Conservation (phyloP, 2,113 vertebrate genomes). For the Pyxicephalus adspersus region DNA sequence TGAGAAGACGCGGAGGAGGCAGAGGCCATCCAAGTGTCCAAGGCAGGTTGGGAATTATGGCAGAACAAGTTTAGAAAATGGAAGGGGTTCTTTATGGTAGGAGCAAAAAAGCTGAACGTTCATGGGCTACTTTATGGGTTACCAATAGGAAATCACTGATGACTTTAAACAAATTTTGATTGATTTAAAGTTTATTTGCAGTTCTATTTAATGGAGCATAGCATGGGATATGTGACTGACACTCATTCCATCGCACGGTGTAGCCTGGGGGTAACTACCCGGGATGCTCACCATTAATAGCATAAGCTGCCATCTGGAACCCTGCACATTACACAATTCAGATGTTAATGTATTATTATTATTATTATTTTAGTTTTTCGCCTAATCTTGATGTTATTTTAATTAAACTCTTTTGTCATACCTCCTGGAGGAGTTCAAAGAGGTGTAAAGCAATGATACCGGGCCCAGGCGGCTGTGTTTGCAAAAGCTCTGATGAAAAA, state of each 20-base stretch:
- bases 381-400: constrained; percentile 66
- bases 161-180: too few relatives aligned
- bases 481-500: constrained; percentile 55
- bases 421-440: constrained; percentile 69
- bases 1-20: too few relatives aligned
- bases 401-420: constrained; percentile 73
- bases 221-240: not conserved
- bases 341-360: constrained; percentile 65
- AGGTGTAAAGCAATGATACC: constrained; percentile 58
- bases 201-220: too few relatives aligned
- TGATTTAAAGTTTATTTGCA: too few relatives aligned
- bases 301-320: not conserved
- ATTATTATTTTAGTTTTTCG: constrained; percentile 63
- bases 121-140: too few relatives aligned
- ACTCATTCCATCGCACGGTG: too few relatives aligned
- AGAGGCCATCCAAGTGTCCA: too few relatives aligned
- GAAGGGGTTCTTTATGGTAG: too few relatives aligned
- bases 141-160: too few relatives aligned
- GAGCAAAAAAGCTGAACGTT: too few relatives aligned
- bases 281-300: constrained; percentile 3
- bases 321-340: constrained; percentile 21
- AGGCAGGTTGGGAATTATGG: too few relatives aligned
- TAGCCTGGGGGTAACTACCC: not conserved
- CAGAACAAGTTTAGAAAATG: too few relatives aligned
- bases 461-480: constrained; percentile 54